Percentiles rank a stretch among this genome's conserved stretches.
Evolutionary conservation across 2,797 vertebrate genomes (phyloP).

Genomic region (Lepidocolaptes lacrymiger): DNA sequence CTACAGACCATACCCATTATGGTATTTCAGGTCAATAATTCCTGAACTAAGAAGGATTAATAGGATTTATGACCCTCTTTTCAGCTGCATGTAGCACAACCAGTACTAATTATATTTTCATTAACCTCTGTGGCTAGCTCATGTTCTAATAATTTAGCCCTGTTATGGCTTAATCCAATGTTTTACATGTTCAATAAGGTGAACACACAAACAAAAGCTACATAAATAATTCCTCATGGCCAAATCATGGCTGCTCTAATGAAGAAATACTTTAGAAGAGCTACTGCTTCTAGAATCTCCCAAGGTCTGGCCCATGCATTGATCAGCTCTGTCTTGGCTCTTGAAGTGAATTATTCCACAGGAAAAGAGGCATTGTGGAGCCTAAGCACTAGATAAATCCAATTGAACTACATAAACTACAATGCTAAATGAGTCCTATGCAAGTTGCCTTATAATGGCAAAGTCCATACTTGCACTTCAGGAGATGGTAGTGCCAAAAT

Average conservation of each 20-base stretch:
- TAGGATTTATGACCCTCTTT: slow-evolving; percentile 73
- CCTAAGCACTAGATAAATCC: not conserved
- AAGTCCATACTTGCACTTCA: not conserved
- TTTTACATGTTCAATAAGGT: slow-evolving; percentile 73
- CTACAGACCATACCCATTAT: slow-evolving; percentile 55
- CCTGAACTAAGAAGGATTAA: slow-evolving; percentile 70
- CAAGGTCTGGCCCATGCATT: not conserved
- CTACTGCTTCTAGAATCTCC: not conserved
- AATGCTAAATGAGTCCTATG: not conserved
- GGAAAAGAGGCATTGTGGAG: not conserved
- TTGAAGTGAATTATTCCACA: not conserved
- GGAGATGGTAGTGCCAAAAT: not conserved
- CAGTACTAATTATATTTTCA: slow-evolving; percentile 78
- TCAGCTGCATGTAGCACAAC: slow-evolving; percentile 68
- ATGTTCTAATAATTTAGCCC: slow-evolving; percentile 74
- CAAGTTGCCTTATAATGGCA: not conserved
- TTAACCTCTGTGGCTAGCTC: slow-evolving; percentile 73
- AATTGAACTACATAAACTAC: not conserved
- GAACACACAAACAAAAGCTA: slow-evolving; percentile 63
- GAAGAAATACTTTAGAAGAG: not conserved
- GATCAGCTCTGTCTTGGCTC: not conserved
- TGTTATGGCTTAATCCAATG: slow-evolving; percentile 63
- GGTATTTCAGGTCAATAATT: slow-evolving; percentile 76
- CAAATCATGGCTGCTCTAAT: not conserved
- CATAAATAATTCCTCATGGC: slow-evolving; percentile 39